Conservation (phyloP, 2,888 invertebrate species). For the Aricia artaxerxes region DNA sequence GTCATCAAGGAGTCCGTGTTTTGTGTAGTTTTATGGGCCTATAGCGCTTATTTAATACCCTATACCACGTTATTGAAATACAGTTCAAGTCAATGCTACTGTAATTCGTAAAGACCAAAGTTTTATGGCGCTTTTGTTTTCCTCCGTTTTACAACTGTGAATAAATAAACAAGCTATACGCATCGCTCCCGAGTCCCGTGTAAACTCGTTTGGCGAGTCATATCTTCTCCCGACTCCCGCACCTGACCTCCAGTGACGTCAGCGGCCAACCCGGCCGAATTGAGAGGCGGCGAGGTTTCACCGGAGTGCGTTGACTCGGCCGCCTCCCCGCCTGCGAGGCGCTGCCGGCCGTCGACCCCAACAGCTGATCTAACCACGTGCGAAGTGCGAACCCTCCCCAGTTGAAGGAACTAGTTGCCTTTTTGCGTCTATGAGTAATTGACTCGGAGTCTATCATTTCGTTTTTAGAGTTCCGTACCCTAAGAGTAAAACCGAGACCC, state of each 20-base stretch:
- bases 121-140: neutral
- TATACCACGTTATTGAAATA: no score
- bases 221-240: neutral
- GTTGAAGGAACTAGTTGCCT: conserved; percentile 40
- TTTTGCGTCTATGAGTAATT: conserved; percentile 45
- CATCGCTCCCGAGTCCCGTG: neutral
- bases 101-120: neutral
- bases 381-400: conserved; percentile 41
- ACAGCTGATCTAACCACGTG: conserved; percentile 49
- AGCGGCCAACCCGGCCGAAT: conserved; percentile 21
- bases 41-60: no score
- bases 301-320: conserved; percentile 46
- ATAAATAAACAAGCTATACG: conserved; percentile 7
- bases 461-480: conserved; percentile 30
- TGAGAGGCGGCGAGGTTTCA: conserved; percentile 25
- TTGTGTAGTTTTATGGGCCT: no score
- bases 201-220: neutral
- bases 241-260: conserved; percentile 37
- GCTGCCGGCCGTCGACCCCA: conserved; percentile 43
- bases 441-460: conserved; percentile 42
- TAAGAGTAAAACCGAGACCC: neutral
- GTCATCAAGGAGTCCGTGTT: no score
- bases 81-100: neutral
- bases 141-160: neutral
- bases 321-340: conserved; percentile 26